phyloP scores from a whole-genome alignment of 2,797 vertebrate species.

The Borostomias antarcticus region DNA sequence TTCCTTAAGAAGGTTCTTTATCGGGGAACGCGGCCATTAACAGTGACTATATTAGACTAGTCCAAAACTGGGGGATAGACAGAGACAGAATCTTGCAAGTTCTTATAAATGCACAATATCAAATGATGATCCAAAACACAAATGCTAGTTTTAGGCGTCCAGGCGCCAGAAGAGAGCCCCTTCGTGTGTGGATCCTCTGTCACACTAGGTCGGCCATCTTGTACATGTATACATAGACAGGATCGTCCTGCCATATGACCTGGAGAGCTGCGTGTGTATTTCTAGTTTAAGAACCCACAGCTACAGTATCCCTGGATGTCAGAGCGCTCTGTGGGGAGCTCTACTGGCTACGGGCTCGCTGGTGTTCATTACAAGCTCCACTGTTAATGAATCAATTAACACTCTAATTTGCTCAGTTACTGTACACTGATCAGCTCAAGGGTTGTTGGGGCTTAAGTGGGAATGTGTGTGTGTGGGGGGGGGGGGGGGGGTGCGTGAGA shows the following conservation, averaged over 20 bases:
- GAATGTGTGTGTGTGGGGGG: too few species aligned
- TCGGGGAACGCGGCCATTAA: too few species aligned
- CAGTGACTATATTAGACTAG: too few species aligned
- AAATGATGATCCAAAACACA: not conserved
- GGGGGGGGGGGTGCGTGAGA: too few species aligned
- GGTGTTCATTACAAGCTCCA: not conserved
- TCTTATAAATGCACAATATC: not conserved
- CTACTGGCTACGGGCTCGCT: too few species aligned
- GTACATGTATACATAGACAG: not conserved
- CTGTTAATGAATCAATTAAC: not conserved
- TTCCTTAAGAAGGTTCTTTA: too few species aligned
- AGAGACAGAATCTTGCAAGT: not conserved
- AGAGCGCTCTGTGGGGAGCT: not conserved
- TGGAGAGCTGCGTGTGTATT: not conserved
- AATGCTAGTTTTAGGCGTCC: not conserved
- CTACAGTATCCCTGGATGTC: not conserved
- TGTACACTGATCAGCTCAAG: too few species aligned
- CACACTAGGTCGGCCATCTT: not conserved
- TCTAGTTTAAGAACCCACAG: not conserved
- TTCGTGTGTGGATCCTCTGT: not conserved
- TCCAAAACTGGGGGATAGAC: too few species aligned
- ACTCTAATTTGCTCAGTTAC: not conserved
- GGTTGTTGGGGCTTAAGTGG: too few species aligned
- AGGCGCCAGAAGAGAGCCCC: not conserved
- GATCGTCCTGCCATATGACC: not conserved